Conservation (phyloP, 2,888 invertebrate genomes). For the Esperia sulphurella region DNA sequence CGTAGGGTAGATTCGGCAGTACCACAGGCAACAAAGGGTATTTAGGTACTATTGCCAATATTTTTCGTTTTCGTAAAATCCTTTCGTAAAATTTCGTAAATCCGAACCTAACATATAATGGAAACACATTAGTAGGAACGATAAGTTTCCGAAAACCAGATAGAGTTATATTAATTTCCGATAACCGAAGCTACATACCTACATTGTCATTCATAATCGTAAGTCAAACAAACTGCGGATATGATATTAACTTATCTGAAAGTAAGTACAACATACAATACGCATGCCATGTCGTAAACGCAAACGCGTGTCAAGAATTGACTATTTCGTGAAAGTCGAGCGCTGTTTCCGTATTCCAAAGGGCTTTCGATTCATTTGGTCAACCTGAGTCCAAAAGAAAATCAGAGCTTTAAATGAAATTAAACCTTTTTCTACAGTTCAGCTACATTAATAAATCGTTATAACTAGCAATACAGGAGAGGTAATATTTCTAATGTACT, state of each 20-base stretch:
- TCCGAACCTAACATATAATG: too few relatives aligned
- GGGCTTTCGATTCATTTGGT: constrained; percentile 39
- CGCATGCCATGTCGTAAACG: constrained; percentile 27
- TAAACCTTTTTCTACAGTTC: not conserved
- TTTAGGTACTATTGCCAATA: too few relatives aligned
- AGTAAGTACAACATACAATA: constrained; percentile 8
- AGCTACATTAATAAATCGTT: not conserved
- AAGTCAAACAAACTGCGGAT: constrained; percentile 17
- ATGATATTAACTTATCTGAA: constrained; percentile 35
- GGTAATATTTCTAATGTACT: too few relatives aligned
- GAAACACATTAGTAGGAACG: too few relatives aligned
- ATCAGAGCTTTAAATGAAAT: not conserved
- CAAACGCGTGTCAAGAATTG: constrained; percentile 54
- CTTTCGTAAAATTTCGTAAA: too few relatives aligned
- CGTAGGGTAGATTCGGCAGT: too few relatives aligned
- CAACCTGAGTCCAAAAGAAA: not conserved
- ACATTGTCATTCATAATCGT: too few relatives aligned
- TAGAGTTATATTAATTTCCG: too few relatives aligned
- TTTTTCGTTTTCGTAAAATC: too few relatives aligned
- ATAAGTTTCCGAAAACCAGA: too few relatives aligned
- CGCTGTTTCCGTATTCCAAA: constrained; percentile 36
- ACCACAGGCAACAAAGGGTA: too few relatives aligned
- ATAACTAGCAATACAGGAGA: too few relatives aligned
- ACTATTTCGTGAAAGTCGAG: constrained; percentile 58
- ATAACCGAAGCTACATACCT: not conserved